Evolutionary conservation across 2,888 invertebrate genomes (phyloP).

Genomic region (Amphipoea oculea): DNA sequence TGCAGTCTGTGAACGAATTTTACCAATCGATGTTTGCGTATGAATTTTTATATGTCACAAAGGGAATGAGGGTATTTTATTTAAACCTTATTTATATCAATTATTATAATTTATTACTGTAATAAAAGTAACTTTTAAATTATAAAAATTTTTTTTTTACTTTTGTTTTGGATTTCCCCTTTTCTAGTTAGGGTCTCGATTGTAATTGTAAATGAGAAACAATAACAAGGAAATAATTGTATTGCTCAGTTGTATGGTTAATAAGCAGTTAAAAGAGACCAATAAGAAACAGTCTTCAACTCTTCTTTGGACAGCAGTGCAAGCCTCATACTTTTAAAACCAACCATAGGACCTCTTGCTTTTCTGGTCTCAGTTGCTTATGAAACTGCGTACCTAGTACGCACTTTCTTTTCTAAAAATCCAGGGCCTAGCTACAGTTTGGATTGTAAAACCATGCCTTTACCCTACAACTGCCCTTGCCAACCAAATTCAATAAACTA

Average conservation of each 20-base stretch:
- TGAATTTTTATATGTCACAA: constrained; percentile 69
- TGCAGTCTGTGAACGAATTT: constrained; percentile 78
- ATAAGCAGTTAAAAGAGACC: background rate
- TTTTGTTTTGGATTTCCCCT: constrained; percentile 31
- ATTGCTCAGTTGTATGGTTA: background rate
- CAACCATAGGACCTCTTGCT: background rate
- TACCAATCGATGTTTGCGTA: constrained; percentile 61
- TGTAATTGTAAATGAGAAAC: constrained; percentile 45
- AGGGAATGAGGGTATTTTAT: constrained; percentile 80
- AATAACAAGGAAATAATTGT: constrained; percentile 18
- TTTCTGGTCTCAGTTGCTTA: background rate
- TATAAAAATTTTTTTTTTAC: constrained; percentile 38
- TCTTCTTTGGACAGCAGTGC: background rate
- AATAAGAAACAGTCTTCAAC: background rate
- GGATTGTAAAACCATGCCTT: background rate
- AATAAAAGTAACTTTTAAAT: constrained; percentile 70
- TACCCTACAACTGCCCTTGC: no score
- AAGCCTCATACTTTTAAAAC: background rate
- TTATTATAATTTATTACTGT: constrained; percentile 76
- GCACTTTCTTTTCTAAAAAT: background rate
- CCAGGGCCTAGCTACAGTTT: background rate
- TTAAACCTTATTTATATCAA: constrained; percentile 74
- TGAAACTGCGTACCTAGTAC: background rate
- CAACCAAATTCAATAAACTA: background rate
- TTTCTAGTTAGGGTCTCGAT: constrained; percentile 30